phyloP scores from a whole-genome alignment of 2,797 vertebrate species.

The Onychomys torridus region DNA sequence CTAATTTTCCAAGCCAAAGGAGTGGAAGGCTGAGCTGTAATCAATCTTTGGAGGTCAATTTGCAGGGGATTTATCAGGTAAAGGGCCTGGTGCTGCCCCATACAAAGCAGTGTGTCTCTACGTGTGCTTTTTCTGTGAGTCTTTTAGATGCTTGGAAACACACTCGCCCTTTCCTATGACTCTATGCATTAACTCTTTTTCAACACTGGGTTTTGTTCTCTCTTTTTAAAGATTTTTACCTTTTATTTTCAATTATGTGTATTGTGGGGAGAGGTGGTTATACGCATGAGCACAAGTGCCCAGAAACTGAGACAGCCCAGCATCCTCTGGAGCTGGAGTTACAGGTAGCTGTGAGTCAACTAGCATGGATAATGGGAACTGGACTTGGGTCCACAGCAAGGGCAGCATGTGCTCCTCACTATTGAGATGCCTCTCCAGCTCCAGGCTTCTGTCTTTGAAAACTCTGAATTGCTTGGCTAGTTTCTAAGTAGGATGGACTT shows the following conservation, averaged over 20 bases:
- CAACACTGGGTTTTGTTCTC: background rate
- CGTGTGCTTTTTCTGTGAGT: background rate
- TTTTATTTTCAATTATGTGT: background rate
- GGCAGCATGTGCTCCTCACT: background rate
- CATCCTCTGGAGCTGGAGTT: background rate
- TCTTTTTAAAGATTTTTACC: background rate
- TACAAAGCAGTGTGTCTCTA: constrained; percentile 30
- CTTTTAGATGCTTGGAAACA: background rate
- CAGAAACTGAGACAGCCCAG: background rate
- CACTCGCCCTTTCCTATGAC: background rate
- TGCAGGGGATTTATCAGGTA: constrained; percentile 69
- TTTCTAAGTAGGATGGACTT: constrained; percentile 41
- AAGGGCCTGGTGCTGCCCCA: constrained; percentile 30
- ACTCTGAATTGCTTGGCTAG: background rate
- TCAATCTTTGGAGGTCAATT: constrained; percentile 81
- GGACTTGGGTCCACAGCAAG: background rate
- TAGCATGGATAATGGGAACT: background rate
- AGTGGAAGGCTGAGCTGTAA: constrained; percentile 79
- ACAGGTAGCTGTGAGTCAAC: background rate
- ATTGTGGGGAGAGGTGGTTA: background rate
- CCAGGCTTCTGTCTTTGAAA: background rate
- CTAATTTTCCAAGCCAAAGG: constrained; percentile 82
- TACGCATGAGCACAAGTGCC: background rate
- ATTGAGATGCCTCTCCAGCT: background rate
- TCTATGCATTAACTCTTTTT: background rate